Percentiles rank a stretch among this genome's conserved stretches.
Evolutionary conservation across 2,888 invertebrate species (phyloP).

Genomic region (Xestoiulus laeticollis): DNA sequence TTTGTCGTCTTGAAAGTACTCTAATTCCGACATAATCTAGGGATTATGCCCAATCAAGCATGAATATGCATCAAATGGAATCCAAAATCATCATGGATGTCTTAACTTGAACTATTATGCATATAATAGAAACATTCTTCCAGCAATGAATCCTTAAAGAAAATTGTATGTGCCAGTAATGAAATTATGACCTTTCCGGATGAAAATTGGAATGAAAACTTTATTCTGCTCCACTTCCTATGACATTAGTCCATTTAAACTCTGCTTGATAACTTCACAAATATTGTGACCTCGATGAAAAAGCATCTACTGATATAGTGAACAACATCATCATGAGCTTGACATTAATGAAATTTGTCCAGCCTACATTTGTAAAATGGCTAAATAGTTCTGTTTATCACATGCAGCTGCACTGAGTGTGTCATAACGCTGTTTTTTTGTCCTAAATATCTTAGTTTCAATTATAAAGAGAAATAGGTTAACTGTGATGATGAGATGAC

Average conservation of each 20-base stretch:
- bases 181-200: background rate
- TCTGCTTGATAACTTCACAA: background rate
- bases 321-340: background rate
- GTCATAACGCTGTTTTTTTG: background rate
- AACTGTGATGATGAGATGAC: too few species aligned
- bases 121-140: background rate
- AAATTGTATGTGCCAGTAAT: background rate
- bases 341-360: background rate
- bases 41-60: background rate
- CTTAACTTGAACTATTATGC: background rate
- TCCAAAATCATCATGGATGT: background rate
- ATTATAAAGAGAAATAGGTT: too few species aligned
- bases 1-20: background rate
- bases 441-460: too few species aligned
- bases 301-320: background rate
- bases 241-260: background rate
- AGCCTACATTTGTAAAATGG: background rate
- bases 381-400: background rate
- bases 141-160: too few species aligned
- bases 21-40: background rate
- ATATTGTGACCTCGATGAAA: background rate
- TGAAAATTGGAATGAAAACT: background rate
- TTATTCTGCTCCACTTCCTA: background rate
- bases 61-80: background rate
- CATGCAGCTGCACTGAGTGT: background rate